A percentile compares a stretch with the other conserved stretches of the same genome.
phyloP scores from a whole-genome alignment of 2,113 vertebrate genomes.

The Psammodynastes pulverulentus region DNA sequence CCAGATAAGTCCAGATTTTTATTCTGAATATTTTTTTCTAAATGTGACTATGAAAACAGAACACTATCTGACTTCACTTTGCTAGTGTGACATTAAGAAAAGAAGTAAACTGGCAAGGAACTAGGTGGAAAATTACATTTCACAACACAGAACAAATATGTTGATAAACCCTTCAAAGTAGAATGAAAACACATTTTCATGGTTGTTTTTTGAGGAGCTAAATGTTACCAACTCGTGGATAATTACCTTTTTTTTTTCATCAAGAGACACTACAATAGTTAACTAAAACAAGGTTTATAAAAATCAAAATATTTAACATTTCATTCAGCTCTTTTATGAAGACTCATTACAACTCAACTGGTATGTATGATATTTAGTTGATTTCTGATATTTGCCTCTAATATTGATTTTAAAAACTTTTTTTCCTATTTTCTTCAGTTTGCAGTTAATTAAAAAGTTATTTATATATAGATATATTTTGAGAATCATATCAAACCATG shows the following conservation, averaged over 20 bases:
- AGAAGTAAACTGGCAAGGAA: conserved; percentile 9
- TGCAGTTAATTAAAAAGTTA: conserved; percentile 13
- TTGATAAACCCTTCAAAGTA: neutral
- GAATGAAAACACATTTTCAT: conserved; percentile 8
- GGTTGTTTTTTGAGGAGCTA: neutral
- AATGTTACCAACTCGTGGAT: neutral
- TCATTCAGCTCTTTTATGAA: neutral
- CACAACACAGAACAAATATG: neutral
- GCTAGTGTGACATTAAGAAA: conserved; percentile 30
- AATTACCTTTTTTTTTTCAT: neutral
- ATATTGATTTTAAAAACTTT: neutral
- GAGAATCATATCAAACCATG: neutral
- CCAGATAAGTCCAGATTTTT: conserved; percentile 48
- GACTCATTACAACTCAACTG: conserved; percentile 14
- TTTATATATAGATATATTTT: neutral
- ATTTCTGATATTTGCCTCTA: neutral
- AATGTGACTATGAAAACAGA: neutral
- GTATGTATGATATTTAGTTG: neutral
- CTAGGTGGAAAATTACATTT: neutral
- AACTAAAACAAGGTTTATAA: neutral
- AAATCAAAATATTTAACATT: neutral
- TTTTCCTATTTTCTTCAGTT: conserved; percentile 13
- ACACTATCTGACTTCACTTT: conserved; percentile 39
- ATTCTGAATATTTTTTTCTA: conserved; percentile 30
- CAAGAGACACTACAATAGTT: neutral